Percentiles rank a stretch among this genome's conserved stretches.
These are phyloP conservation scores for Clinocottus analis DNA, from an alignment of 2,113 vertebrate species.

Conservation along the genomic window DNA sequence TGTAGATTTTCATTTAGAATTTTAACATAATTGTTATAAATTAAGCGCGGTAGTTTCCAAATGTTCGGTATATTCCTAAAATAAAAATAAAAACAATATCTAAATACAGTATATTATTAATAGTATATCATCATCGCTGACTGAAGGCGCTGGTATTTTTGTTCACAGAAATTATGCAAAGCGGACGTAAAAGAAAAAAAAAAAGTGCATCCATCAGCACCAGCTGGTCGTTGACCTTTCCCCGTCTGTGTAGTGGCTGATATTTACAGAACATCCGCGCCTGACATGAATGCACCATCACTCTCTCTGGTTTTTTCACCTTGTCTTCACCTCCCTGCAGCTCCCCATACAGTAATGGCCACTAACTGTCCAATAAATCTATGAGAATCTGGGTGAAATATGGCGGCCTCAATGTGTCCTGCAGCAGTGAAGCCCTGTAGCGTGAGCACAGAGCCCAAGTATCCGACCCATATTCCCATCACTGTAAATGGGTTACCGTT, in stretches of 20 bases:
- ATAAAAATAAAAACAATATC: neutral
- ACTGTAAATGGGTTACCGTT: slow-evolving; percentile 72
- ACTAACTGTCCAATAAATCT: slow-evolving; percentile 63
- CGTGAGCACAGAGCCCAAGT: slow-evolving; percentile 3
- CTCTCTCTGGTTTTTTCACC: neutral
- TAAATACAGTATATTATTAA: no score
- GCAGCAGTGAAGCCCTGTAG: slow-evolving; percentile 33
- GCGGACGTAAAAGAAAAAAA: neutral
- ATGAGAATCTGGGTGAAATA: slow-evolving; percentile 42
- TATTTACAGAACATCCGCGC: neutral
- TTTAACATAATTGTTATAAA: neutral
- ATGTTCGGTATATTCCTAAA: neutral
- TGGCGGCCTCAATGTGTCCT: slow-evolving; percentile 13
- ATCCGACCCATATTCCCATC: slow-evolving; percentile 63
- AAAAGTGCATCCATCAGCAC: no score
- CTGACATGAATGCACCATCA: slow-evolving; percentile 9
- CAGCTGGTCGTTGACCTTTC: neutral
- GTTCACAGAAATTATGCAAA: neutral
- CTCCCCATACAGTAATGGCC: slow-evolving; percentile 3
- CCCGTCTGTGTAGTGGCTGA: neutral
- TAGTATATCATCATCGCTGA: no score
- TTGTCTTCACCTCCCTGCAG: slow-evolving; percentile 1
- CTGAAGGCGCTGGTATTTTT: neutral
- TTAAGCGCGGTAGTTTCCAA: neutral
- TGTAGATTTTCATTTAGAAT: no score